Percentiles rank a stretch among this genome's conserved stretches.
Evolutionary conservation across 2,888 invertebrate species (phyloP).

Genomic region (Chydorus sphaericus): DNA sequence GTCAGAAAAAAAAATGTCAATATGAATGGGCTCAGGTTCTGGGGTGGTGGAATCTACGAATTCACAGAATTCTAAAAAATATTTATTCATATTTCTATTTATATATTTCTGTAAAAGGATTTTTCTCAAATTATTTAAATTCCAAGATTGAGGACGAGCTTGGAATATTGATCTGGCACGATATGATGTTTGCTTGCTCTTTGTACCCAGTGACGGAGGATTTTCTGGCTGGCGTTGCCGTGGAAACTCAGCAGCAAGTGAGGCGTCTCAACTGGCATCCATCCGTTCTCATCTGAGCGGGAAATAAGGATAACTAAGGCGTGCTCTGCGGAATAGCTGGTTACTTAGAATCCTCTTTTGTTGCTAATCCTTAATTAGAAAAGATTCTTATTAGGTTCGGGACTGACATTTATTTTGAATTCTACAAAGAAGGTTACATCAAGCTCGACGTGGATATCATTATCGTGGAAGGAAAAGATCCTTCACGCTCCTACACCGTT

Average conservation of each 20-base stretch:
- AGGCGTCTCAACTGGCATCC: slow-evolving; percentile 35
- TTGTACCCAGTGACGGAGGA: slow-evolving; percentile 35
- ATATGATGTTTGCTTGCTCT: slow-evolving; percentile 41
- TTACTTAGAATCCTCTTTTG: slow-evolving; percentile 14
- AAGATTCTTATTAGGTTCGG: slow-evolving; percentile 33
- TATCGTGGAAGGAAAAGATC: slow-evolving; percentile 45
- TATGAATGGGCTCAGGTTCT: slow-evolving; percentile 33
- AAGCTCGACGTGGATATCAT: slow-evolving; percentile 68
- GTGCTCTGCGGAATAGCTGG: slow-evolving; percentile 32
- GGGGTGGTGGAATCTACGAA: slow-evolving; percentile 32
- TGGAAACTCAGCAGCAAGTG: slow-evolving; percentile 35
- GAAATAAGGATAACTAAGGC: slow-evolving; percentile 45
- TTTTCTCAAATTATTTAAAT: slow-evolving; percentile 14
- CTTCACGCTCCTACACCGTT: slow-evolving; percentile 50
- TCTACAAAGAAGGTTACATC: slow-evolving; percentile 60
- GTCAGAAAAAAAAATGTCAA: slow-evolving; percentile 31
- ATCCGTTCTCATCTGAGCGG: slow-evolving; percentile 37
- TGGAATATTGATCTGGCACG: slow-evolving; percentile 42
- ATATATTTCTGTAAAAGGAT: slow-evolving; percentile 25
- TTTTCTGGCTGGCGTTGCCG: slow-evolving; percentile 31
- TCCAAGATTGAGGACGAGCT: slow-evolving; percentile 33
- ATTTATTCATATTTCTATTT: background rate
- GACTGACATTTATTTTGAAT: slow-evolving; percentile 36
- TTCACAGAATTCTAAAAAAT: slow-evolving; percentile 33
- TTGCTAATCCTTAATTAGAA: background rate